Percentiles rank a stretch among this genome's conserved stretches.
Conservation (phyloP, 2,113 vertebrate genomes). For the Paramormyrops kingsleyae region DNA sequence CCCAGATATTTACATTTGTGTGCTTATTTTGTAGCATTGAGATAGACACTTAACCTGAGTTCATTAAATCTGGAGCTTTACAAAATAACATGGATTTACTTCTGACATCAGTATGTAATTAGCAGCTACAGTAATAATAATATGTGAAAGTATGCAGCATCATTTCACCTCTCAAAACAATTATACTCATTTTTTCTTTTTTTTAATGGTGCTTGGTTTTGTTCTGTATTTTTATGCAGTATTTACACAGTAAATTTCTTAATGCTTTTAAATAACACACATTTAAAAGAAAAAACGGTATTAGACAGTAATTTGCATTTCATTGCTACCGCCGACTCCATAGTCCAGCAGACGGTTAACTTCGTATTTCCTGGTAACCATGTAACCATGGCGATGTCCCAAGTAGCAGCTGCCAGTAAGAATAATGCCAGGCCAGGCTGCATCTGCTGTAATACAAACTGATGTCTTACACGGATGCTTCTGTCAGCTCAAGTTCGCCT, state of each 20-base stretch:
- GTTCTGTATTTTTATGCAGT: not conserved
- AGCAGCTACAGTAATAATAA: not conserved
- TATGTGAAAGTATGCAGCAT: not conserved
- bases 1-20: not conserved
- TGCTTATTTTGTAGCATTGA: not conserved
- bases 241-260: not conserved
- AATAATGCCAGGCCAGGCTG: not conserved
- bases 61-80: not conserved
- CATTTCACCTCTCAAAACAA: not conserved
- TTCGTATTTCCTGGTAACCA: slow-evolving; percentile 14
- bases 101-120: not conserved
- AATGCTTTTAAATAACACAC: not conserved
- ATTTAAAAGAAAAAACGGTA: not conserved
- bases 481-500: slow-evolving; percentile 1
- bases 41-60: not conserved
- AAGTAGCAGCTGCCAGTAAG: not conserved
- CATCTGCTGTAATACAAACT: slow-evolving; percentile 4
- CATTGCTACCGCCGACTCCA: not conserved
- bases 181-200: not conserved
- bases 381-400: slow-evolving; percentile 17
- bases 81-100: not conserved
- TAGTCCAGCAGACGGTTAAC: slow-evolving; percentile 10
- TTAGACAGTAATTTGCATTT: not conserved
- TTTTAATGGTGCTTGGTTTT: not conserved
- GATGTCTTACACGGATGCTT: not conserved